Evolutionary conservation across 1,140 invertebrate species (phyloP).

Genomic region (Listronotus oregonensis): DNA sequence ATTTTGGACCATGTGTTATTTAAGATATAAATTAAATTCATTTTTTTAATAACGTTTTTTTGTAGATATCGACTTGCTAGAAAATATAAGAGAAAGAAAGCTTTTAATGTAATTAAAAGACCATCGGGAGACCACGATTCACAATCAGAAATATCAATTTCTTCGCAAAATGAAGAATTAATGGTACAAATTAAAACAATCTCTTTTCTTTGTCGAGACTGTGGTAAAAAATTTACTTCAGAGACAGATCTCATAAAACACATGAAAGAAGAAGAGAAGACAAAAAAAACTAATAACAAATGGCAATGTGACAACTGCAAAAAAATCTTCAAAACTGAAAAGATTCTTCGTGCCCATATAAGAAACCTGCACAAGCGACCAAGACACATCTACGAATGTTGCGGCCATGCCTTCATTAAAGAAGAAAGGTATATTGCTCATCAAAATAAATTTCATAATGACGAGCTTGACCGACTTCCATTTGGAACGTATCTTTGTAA

Average conservation of each 20-base stretch:
- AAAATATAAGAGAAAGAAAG: neutral
- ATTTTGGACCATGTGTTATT: too few relatives aligned
- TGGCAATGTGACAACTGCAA: slow-evolving; percentile 8
- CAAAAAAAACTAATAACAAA: neutral
- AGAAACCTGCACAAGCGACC: slow-evolving; percentile 18
- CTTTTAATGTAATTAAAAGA: neutral
- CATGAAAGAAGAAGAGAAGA: neutral
- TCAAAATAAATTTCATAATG: slow-evolving; percentile 25
- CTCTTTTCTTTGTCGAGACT: slow-evolving; percentile 17
- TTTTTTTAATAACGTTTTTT: too few relatives aligned
- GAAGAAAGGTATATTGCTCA: slow-evolving; percentile 16
- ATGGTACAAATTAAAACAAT: slow-evolving; percentile 6
- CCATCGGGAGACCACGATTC: too few relatives aligned
- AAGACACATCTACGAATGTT: slow-evolving; percentile 9
- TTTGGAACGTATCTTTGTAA: slow-evolving; percentile 26
- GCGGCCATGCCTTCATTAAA: neutral
- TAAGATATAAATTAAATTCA: too few relatives aligned
- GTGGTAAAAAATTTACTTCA: slow-evolving; percentile 10
- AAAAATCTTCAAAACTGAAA: slow-evolving; percentile 11
- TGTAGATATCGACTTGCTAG: neutral
- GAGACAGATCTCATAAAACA: slow-evolving; percentile 14
- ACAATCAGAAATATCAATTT: neutral
- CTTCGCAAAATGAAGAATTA: neutral
- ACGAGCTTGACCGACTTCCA: slow-evolving; percentile 7
- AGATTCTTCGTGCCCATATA: slow-evolving; percentile 12